Conservation (phyloP, 1,140 invertebrate genomes). For the Zaprionus camerounensis region DNA sequence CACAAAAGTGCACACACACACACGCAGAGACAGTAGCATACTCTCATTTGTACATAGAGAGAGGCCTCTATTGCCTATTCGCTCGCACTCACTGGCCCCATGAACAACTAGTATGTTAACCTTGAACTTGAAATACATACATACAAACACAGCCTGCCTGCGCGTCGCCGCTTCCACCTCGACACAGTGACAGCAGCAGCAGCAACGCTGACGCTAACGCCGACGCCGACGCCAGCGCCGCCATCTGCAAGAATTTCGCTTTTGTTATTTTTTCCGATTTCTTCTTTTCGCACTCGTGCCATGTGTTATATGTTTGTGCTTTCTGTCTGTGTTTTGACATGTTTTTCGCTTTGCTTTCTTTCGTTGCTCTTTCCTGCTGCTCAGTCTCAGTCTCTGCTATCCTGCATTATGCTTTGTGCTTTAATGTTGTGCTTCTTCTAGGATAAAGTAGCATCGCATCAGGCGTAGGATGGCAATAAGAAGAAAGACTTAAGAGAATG, state of each 20-base stretch:
- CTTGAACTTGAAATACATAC: conserved; percentile 83
- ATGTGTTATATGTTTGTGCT: conserved; percentile 37
- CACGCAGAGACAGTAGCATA: conserved; percentile 5
- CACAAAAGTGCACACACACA: conserved; percentile 22
- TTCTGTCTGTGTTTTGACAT: conserved; percentile 21
- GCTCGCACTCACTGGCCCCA: conserved; percentile 39
- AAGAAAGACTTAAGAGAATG: too few species aligned
- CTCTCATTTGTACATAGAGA: conserved; percentile 34
- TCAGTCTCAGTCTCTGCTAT: neutral
- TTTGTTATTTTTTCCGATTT: conserved; percentile 34
- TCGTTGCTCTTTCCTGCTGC: neutral
- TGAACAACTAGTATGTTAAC: conserved; percentile 83
- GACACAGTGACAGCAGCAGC: conserved; percentile 64
- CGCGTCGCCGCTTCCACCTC: conserved; percentile 57
- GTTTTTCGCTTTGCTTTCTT: conserved; percentile 27
- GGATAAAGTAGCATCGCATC: neutral
- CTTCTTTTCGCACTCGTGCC: conserved; percentile 38
- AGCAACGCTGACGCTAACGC: conserved; percentile 43
- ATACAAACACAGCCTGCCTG: conserved; percentile 58
- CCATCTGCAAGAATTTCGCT: conserved; percentile 25
- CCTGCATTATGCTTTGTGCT: conserved; percentile 6
- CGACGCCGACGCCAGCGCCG: conserved; percentile 36
- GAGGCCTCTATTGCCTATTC: conserved; percentile 49
- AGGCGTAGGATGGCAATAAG: neutral
- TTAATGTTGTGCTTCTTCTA: neutral